phyloP scores from a whole-genome alignment of 2,888 invertebrate species.

The Eudasyphora cyanicolor region DNA sequence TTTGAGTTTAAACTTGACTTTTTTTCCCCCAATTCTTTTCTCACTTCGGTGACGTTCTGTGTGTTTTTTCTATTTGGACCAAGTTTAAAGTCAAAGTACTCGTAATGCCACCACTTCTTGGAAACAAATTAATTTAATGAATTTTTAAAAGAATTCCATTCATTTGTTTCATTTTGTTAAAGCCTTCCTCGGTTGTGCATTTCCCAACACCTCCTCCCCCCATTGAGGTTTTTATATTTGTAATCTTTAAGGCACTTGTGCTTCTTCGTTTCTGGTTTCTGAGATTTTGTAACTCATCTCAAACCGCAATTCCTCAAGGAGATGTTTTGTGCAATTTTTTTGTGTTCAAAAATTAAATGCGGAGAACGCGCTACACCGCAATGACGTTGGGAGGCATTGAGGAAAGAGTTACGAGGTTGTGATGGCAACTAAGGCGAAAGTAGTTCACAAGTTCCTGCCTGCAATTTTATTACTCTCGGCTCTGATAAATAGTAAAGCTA shows the following conservation, averaged over 20 bases:
- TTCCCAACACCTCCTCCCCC: no score
- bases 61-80: slow-evolving; percentile 26
- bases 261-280: slow-evolving; percentile 31
- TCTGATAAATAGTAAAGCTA: slow-evolving; percentile 61
- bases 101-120: slow-evolving; percentile 14
- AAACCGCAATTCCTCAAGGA: slow-evolving; percentile 66
- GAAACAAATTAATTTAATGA: slow-evolving; percentile 57
- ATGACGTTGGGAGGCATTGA: slow-evolving; percentile 1
- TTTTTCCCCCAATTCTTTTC: slow-evolving; percentile 11
- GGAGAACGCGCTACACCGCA: slow-evolving; percentile 36
- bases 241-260: slow-evolving; percentile 61
- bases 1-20: slow-evolving; percentile 36
- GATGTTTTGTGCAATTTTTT: slow-evolving; percentile 61
- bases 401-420: slow-evolving; percentile 4
- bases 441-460: slow-evolving; percentile 67
- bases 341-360: slow-evolving; percentile 54
- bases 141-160: slow-evolving; percentile 50
- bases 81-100: slow-evolving; percentile 52
- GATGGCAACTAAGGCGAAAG: slow-evolving; percentile 50
- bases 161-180: slow-evolving; percentile 19
- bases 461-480: slow-evolving; percentile 63
- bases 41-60: not conserved
- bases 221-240: slow-evolving; percentile 63
- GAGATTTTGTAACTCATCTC: slow-evolving; percentile 33
- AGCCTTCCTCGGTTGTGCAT: slow-evolving; percentile 40